Conservation (phyloP, 2,888 invertebrate genomes). For the Siphonodentalium dalli region DNA sequence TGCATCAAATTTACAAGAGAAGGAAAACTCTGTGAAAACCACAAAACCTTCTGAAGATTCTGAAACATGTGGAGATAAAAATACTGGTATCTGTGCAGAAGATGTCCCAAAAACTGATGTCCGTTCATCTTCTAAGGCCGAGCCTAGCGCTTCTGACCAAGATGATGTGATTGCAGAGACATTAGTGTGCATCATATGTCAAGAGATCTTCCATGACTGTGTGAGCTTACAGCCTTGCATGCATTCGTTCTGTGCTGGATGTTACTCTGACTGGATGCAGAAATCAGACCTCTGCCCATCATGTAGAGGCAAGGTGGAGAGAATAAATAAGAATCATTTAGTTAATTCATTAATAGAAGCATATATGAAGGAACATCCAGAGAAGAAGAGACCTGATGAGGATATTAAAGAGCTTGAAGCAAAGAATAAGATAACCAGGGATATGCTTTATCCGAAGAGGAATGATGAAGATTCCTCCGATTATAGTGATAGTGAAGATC, state of each 20-base stretch:
- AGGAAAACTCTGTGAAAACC: too few species aligned
- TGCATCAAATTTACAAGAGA: too few species aligned
- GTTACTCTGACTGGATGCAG: slow-evolving; percentile 63
- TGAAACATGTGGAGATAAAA: too few species aligned
- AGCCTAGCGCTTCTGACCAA: too few species aligned
- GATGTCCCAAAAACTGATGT: too few species aligned
- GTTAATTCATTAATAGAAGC: slow-evolving; percentile 63
- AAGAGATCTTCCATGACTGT: slow-evolving; percentile 63
- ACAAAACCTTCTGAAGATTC: too few species aligned
- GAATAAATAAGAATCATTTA: slow-evolving; percentile 63
- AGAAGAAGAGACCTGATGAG: slow-evolving; percentile 52
- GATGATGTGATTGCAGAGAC: slow-evolving; percentile 59
- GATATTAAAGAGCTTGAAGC: slow-evolving; percentile 54
- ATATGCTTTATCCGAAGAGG: slow-evolving; percentile 43
- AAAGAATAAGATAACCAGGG: slow-evolving; percentile 59
- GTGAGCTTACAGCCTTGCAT: slow-evolving; percentile 64
- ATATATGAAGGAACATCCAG: slow-evolving; percentile 59
- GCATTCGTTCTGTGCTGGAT: slow-evolving; percentile 64
- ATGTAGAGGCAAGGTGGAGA: slow-evolving; percentile 57
- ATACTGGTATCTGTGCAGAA: too few species aligned
- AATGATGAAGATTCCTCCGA: slow-evolving; percentile 27
- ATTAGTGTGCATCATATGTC: slow-evolving; percentile 61
- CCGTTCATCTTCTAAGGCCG: too few species aligned
- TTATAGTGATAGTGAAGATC: slow-evolving; percentile 29
- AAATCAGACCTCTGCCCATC: slow-evolving; percentile 60